Base-by-base conservation (phyloP, 2,888 invertebrate species). In the Synanthedon andrenaeformis region DNA sequence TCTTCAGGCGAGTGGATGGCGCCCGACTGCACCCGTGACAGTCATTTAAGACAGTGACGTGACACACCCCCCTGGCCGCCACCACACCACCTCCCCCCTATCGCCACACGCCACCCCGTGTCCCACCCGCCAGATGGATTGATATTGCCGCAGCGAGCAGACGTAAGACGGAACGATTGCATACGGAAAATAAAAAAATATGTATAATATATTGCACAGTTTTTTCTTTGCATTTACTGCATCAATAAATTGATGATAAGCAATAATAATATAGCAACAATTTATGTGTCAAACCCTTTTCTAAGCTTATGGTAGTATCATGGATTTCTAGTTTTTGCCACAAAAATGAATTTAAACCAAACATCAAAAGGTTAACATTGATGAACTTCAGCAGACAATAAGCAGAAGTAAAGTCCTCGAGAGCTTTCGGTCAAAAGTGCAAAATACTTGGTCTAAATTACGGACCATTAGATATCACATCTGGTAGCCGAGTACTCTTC, bases 31-130 rank as follows among this genome's bases (percentile, higher is more conserved):
- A 77, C 83, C 83, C 84, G 84, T 84, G 86, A 85, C 85, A 85
- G 80, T 86, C 85, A 85, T 85, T 85, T 85, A 84, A 85, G 86
- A 86, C 83, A 80, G 76, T 86, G 86, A 86, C 83, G 79, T 77
- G 83, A 80, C 77, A 70, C 71, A 70, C 69, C 69, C 65, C 67
- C 65, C 59, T 59, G 59, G 56, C 59, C 57, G 57, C 51, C 52
- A 53, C 55, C 55, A 55, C 53, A 54, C 59, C 56, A 58, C 56
- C 58, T 56, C 53, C 53, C 58, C 52, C 35, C 35, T 35, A 35
- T 35, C 35, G 10, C 35, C 10, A 35, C 35, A 35, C 35, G 35
- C 35, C 35, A 8, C 53, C 52, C 59, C 61, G 59, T 60, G 61
- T 59, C 62, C 62, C 78, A 55, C 77, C 77, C 72, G 69, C 73